Conservation (phyloP, 2,888 invertebrate species). For the Leptothorax acervorum region DNA sequence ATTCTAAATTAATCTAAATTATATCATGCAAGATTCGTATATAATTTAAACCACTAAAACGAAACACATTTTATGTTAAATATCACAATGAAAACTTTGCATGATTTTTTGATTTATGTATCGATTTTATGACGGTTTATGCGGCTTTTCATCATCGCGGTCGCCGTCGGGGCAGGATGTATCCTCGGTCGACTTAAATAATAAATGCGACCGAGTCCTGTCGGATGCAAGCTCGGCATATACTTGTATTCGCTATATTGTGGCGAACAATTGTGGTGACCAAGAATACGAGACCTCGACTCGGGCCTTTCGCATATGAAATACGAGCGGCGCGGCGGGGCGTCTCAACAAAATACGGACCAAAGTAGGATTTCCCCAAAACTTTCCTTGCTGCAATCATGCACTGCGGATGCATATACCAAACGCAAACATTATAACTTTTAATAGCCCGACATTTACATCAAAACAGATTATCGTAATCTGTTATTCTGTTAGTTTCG, state of each 20-base stretch:
- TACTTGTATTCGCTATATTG: constrained; percentile 15
- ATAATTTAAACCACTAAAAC: background rate
- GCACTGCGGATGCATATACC: background rate
- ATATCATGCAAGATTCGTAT: background rate
- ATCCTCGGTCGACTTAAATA: constrained; percentile 40
- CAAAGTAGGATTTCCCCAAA: constrained; percentile 22
- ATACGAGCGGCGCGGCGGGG: constrained; percentile 5
- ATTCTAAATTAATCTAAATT: background rate
- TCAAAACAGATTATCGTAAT: constrained; percentile 13
- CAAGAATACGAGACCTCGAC: constrained; percentile 32
- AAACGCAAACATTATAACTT: constrained; percentile 22
- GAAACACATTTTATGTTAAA: background rate
- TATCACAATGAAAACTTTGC: background rate
- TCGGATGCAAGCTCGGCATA: constrained; percentile 26
- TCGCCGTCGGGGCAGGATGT: background rate
- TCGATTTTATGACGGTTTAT: constrained; percentile 2
- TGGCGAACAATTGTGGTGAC: constrained; percentile 41
- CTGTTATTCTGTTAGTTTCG: background rate
- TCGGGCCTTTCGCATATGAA: constrained; percentile 18
- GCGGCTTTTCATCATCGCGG: constrained; percentile 17
- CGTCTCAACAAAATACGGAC: constrained; percentile 36
- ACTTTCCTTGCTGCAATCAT: background rate
- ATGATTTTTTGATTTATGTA: background rate
- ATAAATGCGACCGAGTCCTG: constrained; percentile 34
- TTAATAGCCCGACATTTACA: background rate